Percentiles rank a stretch among this genome's conserved stretches.
phyloP scores from a whole-genome alignment of 2,113 vertebrate species.

The Colistium nudipinnis region DNA sequence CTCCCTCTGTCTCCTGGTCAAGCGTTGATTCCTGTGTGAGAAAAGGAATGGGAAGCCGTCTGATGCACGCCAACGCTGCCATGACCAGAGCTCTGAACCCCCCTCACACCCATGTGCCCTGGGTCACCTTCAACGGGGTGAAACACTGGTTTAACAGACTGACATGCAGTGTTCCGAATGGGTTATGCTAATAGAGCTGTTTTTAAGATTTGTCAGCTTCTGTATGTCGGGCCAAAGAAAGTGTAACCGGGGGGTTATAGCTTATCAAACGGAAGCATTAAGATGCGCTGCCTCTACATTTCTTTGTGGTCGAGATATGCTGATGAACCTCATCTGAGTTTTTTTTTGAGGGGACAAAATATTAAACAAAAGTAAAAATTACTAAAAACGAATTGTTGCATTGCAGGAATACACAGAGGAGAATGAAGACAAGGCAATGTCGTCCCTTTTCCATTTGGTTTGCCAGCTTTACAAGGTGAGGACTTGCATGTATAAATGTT shows the following conservation, averaged over 20 bases:
- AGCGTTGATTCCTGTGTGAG: constrained; percentile 76
- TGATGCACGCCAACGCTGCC: constrained; percentile 86
- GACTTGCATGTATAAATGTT: background rate
- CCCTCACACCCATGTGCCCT: constrained; percentile 85
- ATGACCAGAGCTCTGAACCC: constrained; percentile 82
- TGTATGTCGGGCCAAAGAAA: too few species aligned
- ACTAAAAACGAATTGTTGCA: background rate
- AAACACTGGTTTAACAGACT: background rate
- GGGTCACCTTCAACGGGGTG: constrained; percentile 90
- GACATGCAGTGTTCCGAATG: background rate
- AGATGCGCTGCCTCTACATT: background rate
- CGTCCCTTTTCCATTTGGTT: constrained; percentile 79
- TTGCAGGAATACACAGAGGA: constrained; percentile 69
- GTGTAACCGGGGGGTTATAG: too few species aligned
- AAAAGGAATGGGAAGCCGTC: constrained; percentile 74
- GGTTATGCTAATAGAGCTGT: too few species aligned
- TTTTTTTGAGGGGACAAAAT: background rate
- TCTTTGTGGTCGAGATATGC: too few species aligned
- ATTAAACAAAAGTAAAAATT: background rate
- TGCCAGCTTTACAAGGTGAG: constrained; percentile 84
- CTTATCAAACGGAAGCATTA: too few species aligned
- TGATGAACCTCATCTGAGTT: too few species aligned
- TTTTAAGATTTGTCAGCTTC: background rate
- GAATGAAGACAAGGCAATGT: constrained; percentile 69
- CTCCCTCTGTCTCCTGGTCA: constrained; percentile 65